Percentiles rank a stretch among this genome's conserved stretches.
These are phyloP conservation scores for Colaptes auratus DNA, from an alignment of 2,113 vertebrate genomes.

Conservation along the genomic window DNA sequence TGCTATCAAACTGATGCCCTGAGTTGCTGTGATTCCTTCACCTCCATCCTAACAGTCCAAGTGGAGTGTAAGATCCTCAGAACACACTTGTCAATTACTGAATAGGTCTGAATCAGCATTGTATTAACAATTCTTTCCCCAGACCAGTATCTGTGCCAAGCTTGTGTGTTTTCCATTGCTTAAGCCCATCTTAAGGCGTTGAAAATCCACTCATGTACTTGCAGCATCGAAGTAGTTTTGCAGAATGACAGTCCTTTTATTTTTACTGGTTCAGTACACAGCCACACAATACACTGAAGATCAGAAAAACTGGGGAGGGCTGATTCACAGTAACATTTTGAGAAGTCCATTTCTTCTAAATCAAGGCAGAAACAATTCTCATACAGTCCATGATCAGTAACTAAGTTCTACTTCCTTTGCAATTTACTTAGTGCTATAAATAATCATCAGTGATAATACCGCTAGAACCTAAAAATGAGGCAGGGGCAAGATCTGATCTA, in stretches of 20 bases:
- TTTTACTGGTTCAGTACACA: slow-evolving; percentile 1
- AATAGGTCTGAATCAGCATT: background rate
- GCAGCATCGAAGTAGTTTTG: background rate
- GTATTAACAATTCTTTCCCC: background rate
- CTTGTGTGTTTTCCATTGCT: background rate
- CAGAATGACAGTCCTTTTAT: slow-evolving; percentile 43
- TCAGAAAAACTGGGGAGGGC: background rate
- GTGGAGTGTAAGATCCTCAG: background rate
- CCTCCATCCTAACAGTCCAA: background rate
- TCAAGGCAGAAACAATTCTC: slow-evolving; percentile 6
- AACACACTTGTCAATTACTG: fast-evolving
- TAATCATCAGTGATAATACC: slow-evolving; percentile 5
- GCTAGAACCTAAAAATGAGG: background rate
- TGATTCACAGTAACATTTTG: slow-evolving; percentile 19
- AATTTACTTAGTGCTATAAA: background rate
- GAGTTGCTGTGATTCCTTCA: background rate
- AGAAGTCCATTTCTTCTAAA: slow-evolving; percentile 29
- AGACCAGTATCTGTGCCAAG: background rate
- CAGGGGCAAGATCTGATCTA: slow-evolving; percentile 16
- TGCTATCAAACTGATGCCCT: background rate
- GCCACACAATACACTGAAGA: background rate
- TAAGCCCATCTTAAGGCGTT: background rate
- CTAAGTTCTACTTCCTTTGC: slow-evolving; percentile 13
- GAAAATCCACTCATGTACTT: background rate
- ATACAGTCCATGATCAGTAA: background rate